Percentiles rank a stretch among this genome's conserved stretches.
Evolutionary conservation across 2,797 vertebrate genomes (phyloP).

Genomic region (Rhinatrema bivittatum): DNA sequence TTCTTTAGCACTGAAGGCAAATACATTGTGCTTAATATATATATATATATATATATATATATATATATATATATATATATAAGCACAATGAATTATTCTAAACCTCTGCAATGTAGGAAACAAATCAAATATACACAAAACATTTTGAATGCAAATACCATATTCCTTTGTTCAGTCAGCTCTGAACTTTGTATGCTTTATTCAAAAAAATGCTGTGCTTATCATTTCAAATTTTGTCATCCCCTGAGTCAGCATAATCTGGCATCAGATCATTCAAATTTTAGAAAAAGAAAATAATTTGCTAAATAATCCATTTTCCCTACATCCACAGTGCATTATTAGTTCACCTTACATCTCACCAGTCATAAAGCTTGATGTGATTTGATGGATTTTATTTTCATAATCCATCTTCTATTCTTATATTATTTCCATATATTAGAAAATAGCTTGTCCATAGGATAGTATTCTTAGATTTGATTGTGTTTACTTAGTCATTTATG

Average conservation of each 20-base stretch:
- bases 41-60: too few species aligned
- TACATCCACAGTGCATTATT: neutral
- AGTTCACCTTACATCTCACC: neutral
- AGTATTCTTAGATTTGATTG: neutral
- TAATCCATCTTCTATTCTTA: neutral
- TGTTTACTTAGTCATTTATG: neutral
- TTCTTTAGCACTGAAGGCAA: too few species aligned
- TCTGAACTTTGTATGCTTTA: too few species aligned
- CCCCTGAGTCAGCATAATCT: neutral
- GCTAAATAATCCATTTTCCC: neutral
- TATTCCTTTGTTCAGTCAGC: too few species aligned
- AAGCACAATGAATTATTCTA: too few species aligned
- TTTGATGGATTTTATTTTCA: conserved; percentile 1
- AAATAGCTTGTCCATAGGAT: neutral
- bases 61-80: too few species aligned
- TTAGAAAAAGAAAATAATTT: neutral
- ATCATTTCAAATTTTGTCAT: neutral
- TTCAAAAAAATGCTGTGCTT: neutral
- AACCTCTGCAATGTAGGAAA: too few species aligned
- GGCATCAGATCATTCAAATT: neutral
- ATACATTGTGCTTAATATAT: too few species aligned
- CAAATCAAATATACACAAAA: too few species aligned
- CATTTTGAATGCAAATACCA: too few species aligned
- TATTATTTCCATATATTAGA: neutral
- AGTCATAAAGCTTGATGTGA: neutral